Conservation (phyloP, 1,140 invertebrate species). For the Pseudomyrmex sp. region DNA sequence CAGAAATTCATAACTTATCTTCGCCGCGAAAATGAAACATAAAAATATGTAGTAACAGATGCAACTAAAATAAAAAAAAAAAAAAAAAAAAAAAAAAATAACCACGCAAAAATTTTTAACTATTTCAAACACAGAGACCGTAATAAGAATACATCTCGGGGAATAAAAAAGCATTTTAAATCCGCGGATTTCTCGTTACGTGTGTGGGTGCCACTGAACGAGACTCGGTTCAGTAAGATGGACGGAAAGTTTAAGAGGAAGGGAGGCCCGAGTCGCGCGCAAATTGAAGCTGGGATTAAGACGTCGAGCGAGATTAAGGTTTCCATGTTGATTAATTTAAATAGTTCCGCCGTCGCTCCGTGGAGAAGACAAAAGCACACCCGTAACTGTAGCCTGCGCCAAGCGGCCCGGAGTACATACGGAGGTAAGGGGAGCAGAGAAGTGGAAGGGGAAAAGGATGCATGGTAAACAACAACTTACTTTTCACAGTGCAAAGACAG, state of each 20-base stretch:
- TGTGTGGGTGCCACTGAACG: slow-evolving; percentile 24
- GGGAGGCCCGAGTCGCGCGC: slow-evolving; percentile 58
- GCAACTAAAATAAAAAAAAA: neutral
- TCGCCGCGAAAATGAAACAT: too few species aligned
- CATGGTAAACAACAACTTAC: slow-evolving; percentile 67
- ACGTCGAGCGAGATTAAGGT: slow-evolving; percentile 72
- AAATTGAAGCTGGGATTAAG: slow-evolving; percentile 75
- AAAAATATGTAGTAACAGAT: neutral
- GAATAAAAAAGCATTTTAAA: slow-evolving; percentile 24
- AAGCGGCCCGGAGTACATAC: slow-evolving; percentile 13
- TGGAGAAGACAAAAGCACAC: slow-evolving; percentile 64
- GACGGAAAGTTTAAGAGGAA: slow-evolving; percentile 36
- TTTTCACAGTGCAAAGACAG: slow-evolving; percentile 38
- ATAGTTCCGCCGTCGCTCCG: slow-evolving; percentile 64
- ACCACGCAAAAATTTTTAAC: slow-evolving; percentile 11
- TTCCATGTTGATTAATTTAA: slow-evolving; percentile 76
- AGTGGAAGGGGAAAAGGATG: slow-evolving; percentile 20
- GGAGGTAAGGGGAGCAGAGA: too few species aligned
- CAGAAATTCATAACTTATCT: neutral
- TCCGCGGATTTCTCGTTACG: slow-evolving; percentile 29
- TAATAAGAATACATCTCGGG: slow-evolving; percentile 33
- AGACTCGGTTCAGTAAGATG: slow-evolving; percentile 16
- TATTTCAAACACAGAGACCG: neutral
- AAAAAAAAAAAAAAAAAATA: neutral
- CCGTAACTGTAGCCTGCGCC: slow-evolving; percentile 36